phyloP scores from a whole-genome alignment of 2,113 vertebrate species.

The Xenotilapia longispinis region DNA sequence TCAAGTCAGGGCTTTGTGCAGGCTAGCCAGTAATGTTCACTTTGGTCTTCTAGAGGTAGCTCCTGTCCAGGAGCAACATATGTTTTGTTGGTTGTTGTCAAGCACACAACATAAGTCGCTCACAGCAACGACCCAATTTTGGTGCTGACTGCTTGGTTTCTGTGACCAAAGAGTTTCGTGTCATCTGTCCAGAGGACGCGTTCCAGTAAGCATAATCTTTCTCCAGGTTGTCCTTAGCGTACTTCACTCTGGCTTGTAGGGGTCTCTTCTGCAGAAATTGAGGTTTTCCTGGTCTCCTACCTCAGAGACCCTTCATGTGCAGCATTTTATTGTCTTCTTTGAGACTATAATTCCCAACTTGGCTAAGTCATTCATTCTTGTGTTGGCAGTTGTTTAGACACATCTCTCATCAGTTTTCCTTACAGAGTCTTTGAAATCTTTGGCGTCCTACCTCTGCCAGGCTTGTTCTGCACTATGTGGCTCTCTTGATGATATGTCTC shows the following conservation, averaged over 20 bases:
- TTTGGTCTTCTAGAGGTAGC: neutral
- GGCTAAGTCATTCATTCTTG: neutral
- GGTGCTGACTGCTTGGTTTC: neutral
- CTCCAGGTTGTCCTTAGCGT: neutral
- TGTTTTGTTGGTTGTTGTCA: neutral
- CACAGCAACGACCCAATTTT: neutral
- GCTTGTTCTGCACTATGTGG: neutral
- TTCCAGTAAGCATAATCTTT: neutral
- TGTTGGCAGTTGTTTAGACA: neutral
- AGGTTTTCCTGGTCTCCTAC: neutral
- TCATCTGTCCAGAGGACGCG: neutral
- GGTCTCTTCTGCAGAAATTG: neutral
- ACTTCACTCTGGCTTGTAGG: neutral
- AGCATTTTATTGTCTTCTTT: neutral
- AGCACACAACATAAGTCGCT: neutral
- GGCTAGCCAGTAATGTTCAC: neutral
- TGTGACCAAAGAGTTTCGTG: neutral
- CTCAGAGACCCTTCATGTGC: neutral
- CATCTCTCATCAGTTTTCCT: neutral
- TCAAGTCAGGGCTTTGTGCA: neutral
- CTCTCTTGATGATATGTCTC: neutral
- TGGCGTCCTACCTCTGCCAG: neutral
- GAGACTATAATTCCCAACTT: neutral
- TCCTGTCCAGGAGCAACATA: neutral
- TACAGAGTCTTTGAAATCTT: neutral